Base-by-base conservation (phyloP, 2,888 invertebrate genomes). In the Thecophora atra region DNA sequence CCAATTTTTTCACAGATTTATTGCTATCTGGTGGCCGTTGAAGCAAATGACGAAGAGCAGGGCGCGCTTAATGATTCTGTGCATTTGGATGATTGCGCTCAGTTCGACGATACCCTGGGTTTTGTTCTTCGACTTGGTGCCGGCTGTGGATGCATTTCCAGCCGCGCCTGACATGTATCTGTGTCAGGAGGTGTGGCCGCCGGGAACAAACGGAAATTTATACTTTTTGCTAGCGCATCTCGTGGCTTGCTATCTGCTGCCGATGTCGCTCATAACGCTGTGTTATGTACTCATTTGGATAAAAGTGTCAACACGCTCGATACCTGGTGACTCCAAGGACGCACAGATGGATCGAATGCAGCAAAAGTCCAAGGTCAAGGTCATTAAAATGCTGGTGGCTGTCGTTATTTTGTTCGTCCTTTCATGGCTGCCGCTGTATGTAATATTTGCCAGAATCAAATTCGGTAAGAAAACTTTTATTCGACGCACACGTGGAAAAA, bases 11-110 rank as follows among this genome's bases (percentile, higher is more conserved):
- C 92, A 21, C 92, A 97, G 97, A 89, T 97, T 97, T 85, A 89
- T 97, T 78, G 97, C 97, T 62, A 98, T 97, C 81, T 97, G 97
- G 94, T 96, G 95, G 92, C 96, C 96, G 2, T 87, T 97, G 80
- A 95, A 94, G 82, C 96, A 96, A 86, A 95, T 97, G 87, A 95
- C 96, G 63, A 95, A 95, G 82, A 90, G 93, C 71, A 91, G 95
- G 21, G 96, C 97, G 13, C 90, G 95, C 70, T 88, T 94, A 84
- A 94, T 96, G 90, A 96, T 97, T 80, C 88, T 94, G 74, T 89
- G 95, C 82, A 97, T 97, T 82, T 97, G 97, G 97, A 89, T 94
- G 82, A 91, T 95, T 78, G 95, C 97, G 1, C 88, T 94, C 76
- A 90, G 92, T 54, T 92, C 94, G 73, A 96, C 96, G 72, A 91